Percentiles rank a stretch among this genome's conserved stretches.
Evolutionary conservation across 1,140 invertebrate genomes (phyloP).

Genomic region (Drosophila varians): DNA sequence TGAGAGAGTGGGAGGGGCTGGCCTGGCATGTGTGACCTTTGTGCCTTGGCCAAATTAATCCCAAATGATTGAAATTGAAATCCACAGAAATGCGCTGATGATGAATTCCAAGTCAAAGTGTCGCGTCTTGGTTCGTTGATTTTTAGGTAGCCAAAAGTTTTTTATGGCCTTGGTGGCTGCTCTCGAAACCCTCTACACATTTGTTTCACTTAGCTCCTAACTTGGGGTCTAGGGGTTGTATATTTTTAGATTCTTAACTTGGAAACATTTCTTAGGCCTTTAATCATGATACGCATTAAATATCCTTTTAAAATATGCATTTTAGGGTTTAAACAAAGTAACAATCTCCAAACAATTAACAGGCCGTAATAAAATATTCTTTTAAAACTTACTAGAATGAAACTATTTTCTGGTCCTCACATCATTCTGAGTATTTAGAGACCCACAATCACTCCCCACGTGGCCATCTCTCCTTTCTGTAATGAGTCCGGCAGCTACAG

Average conservation of each 20-base stretch:
- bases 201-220: background rate
- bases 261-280: too few relatives aligned
- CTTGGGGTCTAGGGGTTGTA: too few relatives aligned
- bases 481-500: slow-evolving; percentile 50
- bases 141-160: slow-evolving; percentile 44
- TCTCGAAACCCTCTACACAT: background rate
- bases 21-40: slow-evolving; percentile 60
- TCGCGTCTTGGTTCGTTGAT: slow-evolving; percentile 54
- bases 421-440: slow-evolving; percentile 11
- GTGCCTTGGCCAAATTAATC: slow-evolving; percentile 70
- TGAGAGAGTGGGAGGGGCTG: background rate
- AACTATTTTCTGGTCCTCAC: slow-evolving; percentile 9
- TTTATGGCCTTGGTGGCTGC: slow-evolving; percentile 17
- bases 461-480: slow-evolving; percentile 45
- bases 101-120: slow-evolving; percentile 50
- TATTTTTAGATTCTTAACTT: background rate
- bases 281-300: too few relatives aligned
- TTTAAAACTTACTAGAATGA: background rate
- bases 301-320: too few relatives aligned
- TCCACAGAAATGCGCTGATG: slow-evolving; percentile 57
- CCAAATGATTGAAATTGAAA: slow-evolving; percentile 81
- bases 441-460: slow-evolving; percentile 49
- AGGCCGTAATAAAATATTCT: slow-evolving; percentile 12
- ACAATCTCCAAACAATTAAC: too few relatives aligned
- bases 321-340: too few relatives aligned